A percentile compares a stretch with the other conserved stretches of the same genome.
Conservation (phyloP, 2,113 vertebrate species). For the Bos javanicus region DNA sequence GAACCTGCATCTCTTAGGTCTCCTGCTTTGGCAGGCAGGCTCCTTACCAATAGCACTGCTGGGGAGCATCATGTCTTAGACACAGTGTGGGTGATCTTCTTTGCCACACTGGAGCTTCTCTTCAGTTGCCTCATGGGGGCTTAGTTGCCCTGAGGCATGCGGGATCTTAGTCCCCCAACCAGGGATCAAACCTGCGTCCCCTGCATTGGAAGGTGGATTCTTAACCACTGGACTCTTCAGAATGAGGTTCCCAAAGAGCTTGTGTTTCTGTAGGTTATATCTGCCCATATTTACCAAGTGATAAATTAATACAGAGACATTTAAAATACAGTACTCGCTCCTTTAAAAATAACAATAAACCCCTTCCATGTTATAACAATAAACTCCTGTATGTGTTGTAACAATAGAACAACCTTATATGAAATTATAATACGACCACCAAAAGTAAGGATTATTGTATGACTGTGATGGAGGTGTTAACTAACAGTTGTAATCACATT, state of each 20-base stretch:
- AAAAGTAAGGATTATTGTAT: neutral
- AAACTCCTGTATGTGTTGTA: neutral
- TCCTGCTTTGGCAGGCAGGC: neutral
- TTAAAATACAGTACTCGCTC: neutral
- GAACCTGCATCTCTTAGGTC: neutral
- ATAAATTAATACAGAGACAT: neutral
- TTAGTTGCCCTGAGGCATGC: neutral
- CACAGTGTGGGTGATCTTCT: neutral
- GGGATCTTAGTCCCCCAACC: neutral
- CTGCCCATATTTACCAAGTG: neutral
- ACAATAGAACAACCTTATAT: neutral
- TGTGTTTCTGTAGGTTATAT: neutral
- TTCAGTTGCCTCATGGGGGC: neutral
- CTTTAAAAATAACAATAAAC: neutral
- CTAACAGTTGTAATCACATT: neutral
- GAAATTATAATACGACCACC: neutral
- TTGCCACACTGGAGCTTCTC: neutral
- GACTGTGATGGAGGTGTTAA: neutral
- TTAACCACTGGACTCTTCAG: neutral
- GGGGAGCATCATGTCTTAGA: neutral
- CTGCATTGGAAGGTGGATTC: neutral
- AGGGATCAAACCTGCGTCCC: neutral
- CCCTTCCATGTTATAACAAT: neutral
- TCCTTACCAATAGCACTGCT: neutral
- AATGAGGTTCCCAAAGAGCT: neutral